Conservation (phyloP, 23 tunicate genomes). For the Ascidia mentula region DNA sequence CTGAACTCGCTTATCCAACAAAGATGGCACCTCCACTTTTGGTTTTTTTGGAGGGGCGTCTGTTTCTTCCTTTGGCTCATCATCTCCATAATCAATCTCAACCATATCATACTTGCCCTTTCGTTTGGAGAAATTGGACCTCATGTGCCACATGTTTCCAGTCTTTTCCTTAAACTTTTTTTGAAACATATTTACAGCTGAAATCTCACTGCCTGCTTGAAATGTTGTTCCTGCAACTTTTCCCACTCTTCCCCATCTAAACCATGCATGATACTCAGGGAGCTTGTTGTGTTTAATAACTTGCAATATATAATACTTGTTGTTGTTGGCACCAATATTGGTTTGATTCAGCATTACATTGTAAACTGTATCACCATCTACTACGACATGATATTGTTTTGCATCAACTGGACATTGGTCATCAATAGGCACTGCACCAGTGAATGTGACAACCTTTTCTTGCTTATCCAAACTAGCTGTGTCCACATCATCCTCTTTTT, state of each 20-base stretch:
- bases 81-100: slow-evolving; percentile 74
- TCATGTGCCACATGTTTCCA: slow-evolving; percentile 36
- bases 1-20: slow-evolving; percentile 50
- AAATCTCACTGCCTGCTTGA: not conserved
- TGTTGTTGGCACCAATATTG: slow-evolving; percentile 70
- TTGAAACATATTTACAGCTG: slow-evolving; percentile 21
- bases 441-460: slow-evolving; percentile 28
- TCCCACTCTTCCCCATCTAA: slow-evolving; percentile 80
- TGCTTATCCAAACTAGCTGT: not conserved
- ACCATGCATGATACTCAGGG: slow-evolving; percentile 44
- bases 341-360: slow-evolving; percentile 81
- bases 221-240: slow-evolving; percentile 47
- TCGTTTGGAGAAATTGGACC: slow-evolving; percentile 6
- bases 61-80: slow-evolving; percentile 7
- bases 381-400: slow-evolving; percentile 40
- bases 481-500: not conserved
- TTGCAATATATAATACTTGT: slow-evolving; percentile 70
- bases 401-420: slow-evolving; percentile 39
- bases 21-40: slow-evolving; percentile 35
- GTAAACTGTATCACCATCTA: slow-evolving; percentile 21
- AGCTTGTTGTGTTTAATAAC: slow-evolving; percentile 36
- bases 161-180: slow-evolving; percentile 75
- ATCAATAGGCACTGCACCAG: slow-evolving; percentile 62
- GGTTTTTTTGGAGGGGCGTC: slow-evolving; percentile 10
- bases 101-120: slow-evolving; percentile 68